Evolutionary conservation across 1,140 invertebrate genomes (phyloP).

Genomic region (Nephotettix cincticeps): DNA sequence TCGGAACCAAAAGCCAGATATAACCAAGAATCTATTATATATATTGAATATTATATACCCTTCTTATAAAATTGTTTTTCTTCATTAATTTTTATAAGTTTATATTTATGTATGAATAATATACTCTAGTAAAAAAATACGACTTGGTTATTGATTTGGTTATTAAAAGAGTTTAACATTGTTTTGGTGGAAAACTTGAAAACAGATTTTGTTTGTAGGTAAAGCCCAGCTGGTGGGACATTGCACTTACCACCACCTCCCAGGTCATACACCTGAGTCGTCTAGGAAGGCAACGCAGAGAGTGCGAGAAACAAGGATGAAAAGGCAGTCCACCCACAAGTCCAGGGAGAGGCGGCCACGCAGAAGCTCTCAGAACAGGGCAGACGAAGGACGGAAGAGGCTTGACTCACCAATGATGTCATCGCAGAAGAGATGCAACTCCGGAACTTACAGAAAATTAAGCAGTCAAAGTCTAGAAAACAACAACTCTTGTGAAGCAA

Average conservation of each 20-base stretch:
- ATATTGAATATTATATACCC: too few species aligned
- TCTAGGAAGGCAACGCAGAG: conserved; percentile 2
- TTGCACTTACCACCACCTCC: conserved; percentile 32
- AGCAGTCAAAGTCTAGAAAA: conserved; percentile 3
- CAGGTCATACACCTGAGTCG: conserved; percentile 26
- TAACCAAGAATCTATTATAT: too few species aligned
- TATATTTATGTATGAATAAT: too few species aligned
- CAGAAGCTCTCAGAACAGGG: background rate
- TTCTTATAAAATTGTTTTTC: too few species aligned
- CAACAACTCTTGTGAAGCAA: conserved; percentile 14
- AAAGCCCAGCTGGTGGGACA: conserved; percentile 36
- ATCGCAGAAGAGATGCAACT: conserved; percentile 1
- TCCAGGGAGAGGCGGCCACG: conserved; percentile 10
- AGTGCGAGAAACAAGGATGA: conserved; percentile 2
- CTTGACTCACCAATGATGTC: background rate
- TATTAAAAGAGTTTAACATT: too few species aligned
- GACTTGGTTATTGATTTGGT: too few species aligned
- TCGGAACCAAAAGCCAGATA: too few species aligned
- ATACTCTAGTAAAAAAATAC: too few species aligned
- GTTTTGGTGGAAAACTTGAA: too few species aligned
- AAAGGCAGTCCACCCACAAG: background rate
- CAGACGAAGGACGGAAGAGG: background rate
- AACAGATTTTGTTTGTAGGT: too few species aligned
- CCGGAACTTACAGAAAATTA: background rate
- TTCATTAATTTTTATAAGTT: too few species aligned